phyloP scores from a whole-genome alignment of 2,888 invertebrate genomes.

The Muschampia plurimacula region DNA sequence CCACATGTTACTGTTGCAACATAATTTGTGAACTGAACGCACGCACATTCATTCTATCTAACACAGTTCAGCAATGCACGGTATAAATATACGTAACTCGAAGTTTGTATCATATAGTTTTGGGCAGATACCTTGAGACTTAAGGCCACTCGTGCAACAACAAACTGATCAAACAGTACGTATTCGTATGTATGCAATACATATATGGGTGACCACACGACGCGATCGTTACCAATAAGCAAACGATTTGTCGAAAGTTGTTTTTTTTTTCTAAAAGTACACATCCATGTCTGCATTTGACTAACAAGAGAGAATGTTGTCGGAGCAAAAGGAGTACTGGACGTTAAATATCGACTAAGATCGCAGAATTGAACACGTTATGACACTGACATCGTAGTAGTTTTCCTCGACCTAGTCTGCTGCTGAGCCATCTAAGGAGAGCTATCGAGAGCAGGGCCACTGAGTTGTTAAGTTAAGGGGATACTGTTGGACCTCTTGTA shows the following conservation, averaged over 20 bases:
- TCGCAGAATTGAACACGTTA: constrained; percentile 61
- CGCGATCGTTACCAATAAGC: constrained; percentile 54
- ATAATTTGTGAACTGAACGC: constrained; percentile 23
- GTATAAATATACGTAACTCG: constrained; percentile 42
- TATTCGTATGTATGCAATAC: constrained; percentile 57
- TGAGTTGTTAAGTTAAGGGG: constrained; percentile 79
- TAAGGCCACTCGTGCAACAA: constrained; percentile 66
- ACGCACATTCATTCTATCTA: constrained; percentile 23
- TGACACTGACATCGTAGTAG: constrained; percentile 82
- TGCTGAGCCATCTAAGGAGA: constrained; percentile 84
- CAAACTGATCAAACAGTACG: constrained; percentile 61
- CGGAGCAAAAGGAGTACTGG: constrained; percentile 58
- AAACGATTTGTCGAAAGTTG: constrained; percentile 40
- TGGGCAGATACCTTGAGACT: constrained; percentile 56
- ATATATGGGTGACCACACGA: constrained; percentile 72
- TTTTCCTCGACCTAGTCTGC: constrained; percentile 85
- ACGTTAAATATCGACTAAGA: constrained; percentile 50
- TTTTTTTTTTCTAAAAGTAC: constrained; percentile 39
- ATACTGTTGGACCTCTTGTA: constrained; percentile 65
- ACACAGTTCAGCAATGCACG: constrained; percentile 6
- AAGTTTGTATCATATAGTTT: constrained; percentile 54
- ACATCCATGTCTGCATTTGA: constrained; percentile 49
- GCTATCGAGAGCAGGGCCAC: constrained; percentile 84
- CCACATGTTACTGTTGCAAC: constrained; percentile 32
- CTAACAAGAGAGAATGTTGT: constrained; percentile 24